These are phyloP conservation scores for Brachionus angularis DNA, from an alignment of 1,140 invertebrate species.

Conservation along the genomic window DNA sequence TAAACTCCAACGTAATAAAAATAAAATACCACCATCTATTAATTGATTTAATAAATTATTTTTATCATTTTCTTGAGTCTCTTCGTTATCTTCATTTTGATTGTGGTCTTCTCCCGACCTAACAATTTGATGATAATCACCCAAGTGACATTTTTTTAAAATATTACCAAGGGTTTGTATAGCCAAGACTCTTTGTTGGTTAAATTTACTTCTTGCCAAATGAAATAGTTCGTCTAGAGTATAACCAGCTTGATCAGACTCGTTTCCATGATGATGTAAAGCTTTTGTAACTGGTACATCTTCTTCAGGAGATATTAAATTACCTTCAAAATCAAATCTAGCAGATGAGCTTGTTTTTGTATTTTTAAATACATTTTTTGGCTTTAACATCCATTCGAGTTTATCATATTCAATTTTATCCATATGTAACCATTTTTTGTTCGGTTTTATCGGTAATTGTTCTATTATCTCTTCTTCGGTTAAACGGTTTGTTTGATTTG, in stretches of 20 bases:
- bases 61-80: conserved; percentile 30
- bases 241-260: conserved; percentile 80
- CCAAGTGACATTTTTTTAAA: conserved; percentile 63
- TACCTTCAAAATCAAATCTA: conserved; percentile 64
- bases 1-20: conserved; percentile 74
- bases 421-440: conserved; percentile 73
- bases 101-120: background rate
- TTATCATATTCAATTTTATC: conserved; percentile 75
- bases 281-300: conserved; percentile 64
- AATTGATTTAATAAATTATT: conserved; percentile 59
- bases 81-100: conserved; percentile 7
- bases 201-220: conserved; percentile 65
- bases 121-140: background rate
- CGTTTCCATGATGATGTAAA: conserved; percentile 84
- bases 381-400: conserved; percentile 70
- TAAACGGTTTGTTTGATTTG: conserved; percentile 36
- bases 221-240: conserved; percentile 78
- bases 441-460: conserved; percentile 47
- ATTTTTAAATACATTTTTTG: conserved; percentile 24
- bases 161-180: conserved; percentile 73
- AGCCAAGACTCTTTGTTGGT: conserved; percentile 74
- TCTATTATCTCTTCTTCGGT: conserved; percentile 47
- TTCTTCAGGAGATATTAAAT: conserved; percentile 56
- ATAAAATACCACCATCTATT: conserved; percentile 66
- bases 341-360: conserved; percentile 61